phyloP scores from a whole-genome alignment of 2,888 invertebrate species.

The Calliphora vomitoria region DNA sequence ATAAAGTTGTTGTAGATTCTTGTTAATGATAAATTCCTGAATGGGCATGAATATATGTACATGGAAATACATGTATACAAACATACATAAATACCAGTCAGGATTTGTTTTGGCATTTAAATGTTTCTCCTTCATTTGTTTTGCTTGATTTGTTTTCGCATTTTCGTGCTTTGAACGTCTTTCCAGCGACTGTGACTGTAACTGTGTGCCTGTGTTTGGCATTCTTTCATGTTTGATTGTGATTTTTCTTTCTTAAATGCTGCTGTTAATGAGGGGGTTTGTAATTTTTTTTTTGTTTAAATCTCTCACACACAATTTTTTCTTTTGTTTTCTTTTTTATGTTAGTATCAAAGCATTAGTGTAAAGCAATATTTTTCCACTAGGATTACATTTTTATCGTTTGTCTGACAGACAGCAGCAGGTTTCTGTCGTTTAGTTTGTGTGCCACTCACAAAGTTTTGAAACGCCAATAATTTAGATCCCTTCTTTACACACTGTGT shows the following conservation, averaged over 20 bases:
- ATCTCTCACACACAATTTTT: conserved; percentile 18
- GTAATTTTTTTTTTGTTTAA: conserved; percentile 2
- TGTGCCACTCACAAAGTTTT: conserved; percentile 31
- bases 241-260: conserved; percentile 57
- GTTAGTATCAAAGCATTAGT: conserved; percentile 26
- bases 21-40: conserved; percentile 65
- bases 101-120: conserved; percentile 83
- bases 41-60: conserved; percentile 6
- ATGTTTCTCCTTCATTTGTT: conserved; percentile 84
- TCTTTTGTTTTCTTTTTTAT: conserved; percentile 61
- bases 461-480: conserved; percentile 34
- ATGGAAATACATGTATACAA: conserved; percentile 64
- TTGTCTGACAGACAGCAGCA: conserved; percentile 81
- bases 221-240: conserved; percentile 49
- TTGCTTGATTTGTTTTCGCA: conserved; percentile 73
- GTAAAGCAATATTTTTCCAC: conserved; percentile 76
- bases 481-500: neutral
- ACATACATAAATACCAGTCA: conserved; percentile 58
- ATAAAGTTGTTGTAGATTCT: conserved; percentile 61
- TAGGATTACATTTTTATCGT: conserved; percentile 82
- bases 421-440: conserved; percentile 77
- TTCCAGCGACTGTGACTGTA: conserved; percentile 30
- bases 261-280: conserved; percentile 66
- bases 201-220: conserved; percentile 40
- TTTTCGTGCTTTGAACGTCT: conserved; percentile 58